Conservation (phyloP, 2,113 vertebrate genomes). For the Ia io region DNA sequence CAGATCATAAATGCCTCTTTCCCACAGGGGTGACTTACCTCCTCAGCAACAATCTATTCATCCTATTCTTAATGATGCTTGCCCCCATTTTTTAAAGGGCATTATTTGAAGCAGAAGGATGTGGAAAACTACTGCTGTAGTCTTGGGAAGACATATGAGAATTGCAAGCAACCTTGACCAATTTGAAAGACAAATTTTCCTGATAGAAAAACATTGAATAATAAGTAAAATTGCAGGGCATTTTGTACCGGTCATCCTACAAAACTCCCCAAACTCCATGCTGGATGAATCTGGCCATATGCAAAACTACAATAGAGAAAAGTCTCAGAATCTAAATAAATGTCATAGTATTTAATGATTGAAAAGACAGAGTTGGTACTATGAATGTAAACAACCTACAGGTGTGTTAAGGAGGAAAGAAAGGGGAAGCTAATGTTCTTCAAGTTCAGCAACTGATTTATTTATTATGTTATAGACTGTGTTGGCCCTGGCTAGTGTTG, state of each 20-base stretch:
- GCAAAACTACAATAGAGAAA: background rate
- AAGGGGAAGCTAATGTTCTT: background rate
- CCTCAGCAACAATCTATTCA: constrained; percentile 40
- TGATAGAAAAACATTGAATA: constrained; percentile 47
- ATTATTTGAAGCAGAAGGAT: constrained; percentile 32
- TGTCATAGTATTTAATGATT: background rate
- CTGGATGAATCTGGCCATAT: background rate
- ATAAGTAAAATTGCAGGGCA: constrained; percentile 8
- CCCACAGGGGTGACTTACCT: constrained; percentile 41
- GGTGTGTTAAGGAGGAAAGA: background rate
- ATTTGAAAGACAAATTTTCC: constrained; percentile 65
- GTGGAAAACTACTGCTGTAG: background rate
- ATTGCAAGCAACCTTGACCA: constrained; percentile 58
- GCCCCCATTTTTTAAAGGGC: background rate
- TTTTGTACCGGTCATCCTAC: background rate
- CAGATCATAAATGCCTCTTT: constrained; percentile 50
- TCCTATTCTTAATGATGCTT: constrained; percentile 42
- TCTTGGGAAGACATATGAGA: constrained; percentile 49
- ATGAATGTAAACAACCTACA: background rate
- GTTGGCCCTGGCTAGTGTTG: too few species aligned
- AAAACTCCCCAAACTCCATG: background rate
- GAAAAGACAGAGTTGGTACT: background rate
- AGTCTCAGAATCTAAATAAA: background rate
- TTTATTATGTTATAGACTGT: background rate
- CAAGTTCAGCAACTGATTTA: background rate